Evolutionary conservation across 2,113 vertebrate species (phyloP), one percentile per base, ranked within the genome.

Genomic region (Brachirus orientalis): DNA sequence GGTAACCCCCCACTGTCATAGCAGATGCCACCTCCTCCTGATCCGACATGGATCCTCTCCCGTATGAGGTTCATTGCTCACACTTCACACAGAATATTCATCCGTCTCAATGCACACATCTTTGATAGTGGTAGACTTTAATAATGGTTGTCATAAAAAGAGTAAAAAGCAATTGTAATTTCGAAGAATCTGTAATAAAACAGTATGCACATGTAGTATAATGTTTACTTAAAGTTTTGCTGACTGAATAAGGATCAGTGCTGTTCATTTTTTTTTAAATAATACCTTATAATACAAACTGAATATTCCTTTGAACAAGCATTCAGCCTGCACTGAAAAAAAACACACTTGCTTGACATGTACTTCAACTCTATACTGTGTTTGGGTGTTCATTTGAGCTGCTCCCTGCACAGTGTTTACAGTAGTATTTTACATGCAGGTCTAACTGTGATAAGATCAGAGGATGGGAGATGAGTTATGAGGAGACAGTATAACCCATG

Each of bases 21-120:
- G 62, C 86, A 88, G 81, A 80, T 85, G 84, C 68, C 57, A 55
- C 40, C 45, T 48, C 37, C 28, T 43, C 56, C 41, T 71, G 71
- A 65, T 77, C 41, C n/a, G n/a, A n/a, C n/a, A n/a, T n/a, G n/a
- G n/a, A n/a, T 65, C 22, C 18, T 18, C 36, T 5, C 55, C 4
- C 17, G 11, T 44, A 18, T 18, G 8, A 48, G 11, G 52, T 48
- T 19, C 18, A n/a, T n/a, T 45, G 28, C 51, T 11, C 40, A 35
- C 22, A 38, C 18, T 37, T 35, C 48, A 69, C 50, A 61, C 10
- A 17, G 20, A 54, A 28, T 50, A 8, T 37, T 75, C 57, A 54
- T 79, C 67, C n/a, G n/a, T n/a, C 36, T 72, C 19, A 56, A 9
- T 19, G 52, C 14, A 38, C 48, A 73, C 35, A 54, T n/a, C n/a